These are phyloP conservation scores for Thereva unica DNA, from an alignment of 2,888 invertebrate genomes.

Conservation along the genomic window DNA sequence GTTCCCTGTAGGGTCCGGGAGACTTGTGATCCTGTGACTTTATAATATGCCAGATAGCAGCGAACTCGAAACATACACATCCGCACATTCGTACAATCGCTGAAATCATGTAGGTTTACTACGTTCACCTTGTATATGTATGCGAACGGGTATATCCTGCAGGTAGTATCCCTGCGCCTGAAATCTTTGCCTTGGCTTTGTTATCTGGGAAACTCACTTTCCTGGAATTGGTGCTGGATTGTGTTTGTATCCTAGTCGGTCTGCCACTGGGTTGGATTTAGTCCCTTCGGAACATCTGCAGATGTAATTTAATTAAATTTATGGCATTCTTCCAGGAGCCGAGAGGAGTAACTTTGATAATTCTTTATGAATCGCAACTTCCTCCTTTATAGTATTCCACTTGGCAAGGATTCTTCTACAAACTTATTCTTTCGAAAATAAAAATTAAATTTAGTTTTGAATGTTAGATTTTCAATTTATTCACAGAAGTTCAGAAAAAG, in stretches of 20 bases:
- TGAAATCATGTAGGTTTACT: background rate
- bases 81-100: background rate
- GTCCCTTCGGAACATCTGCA: conserved; percentile 44
- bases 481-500: too few relatives aligned
- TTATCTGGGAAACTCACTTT: conserved; percentile 22
- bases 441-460: too few relatives aligned
- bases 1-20: conserved; percentile 48
- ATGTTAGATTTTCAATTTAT: too few relatives aligned
- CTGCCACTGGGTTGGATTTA: conserved; percentile 16
- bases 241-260: conserved; percentile 7
- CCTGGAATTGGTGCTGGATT: background rate
- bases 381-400: background rate
- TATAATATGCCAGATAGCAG: conserved; percentile 43
- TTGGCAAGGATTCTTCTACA: background rate
- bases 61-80: conserved; percentile 10
- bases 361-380: conserved; percentile 42
- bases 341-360: conserved; percentile 44
- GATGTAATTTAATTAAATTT: conserved; percentile 49
- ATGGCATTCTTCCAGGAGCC: conserved; percentile 44
- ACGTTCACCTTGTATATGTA: background rate
- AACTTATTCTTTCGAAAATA: too few relatives aligned
- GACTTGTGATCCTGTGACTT: conserved; percentile 43
- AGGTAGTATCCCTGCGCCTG: too few relatives aligned
- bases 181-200: conserved; percentile 6
- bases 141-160: too few relatives aligned